Percentiles rank a stretch among this genome's conserved stretches.
These are phyloP conservation scores for Hanleya hanleyi DNA, from an alignment of 2,888 invertebrate species.

Conservation along the genomic window DNA sequence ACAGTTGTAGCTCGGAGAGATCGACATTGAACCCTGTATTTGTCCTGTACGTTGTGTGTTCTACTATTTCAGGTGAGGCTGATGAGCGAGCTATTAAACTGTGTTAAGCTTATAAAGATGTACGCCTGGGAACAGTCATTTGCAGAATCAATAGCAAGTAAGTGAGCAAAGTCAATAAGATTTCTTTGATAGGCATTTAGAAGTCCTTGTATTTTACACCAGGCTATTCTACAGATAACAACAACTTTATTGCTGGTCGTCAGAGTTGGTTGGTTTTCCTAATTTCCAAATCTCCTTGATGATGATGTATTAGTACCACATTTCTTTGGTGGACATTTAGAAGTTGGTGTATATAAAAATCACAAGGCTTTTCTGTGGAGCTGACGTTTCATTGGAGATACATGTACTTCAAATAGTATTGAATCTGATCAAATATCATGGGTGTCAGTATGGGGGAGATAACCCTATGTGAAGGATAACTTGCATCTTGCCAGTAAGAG, in stretches of 20 bases:
- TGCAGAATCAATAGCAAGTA: conserved; percentile 69
- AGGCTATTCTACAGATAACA: not conserved
- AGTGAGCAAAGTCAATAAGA: not conserved
- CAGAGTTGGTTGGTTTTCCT: not conserved
- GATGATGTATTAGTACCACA: too few species aligned
- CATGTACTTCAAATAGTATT: too few species aligned
- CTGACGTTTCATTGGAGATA: too few species aligned
- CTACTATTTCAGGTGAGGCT: conserved; percentile 72
- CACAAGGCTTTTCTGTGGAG: too few species aligned
- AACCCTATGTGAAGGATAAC: too few species aligned
- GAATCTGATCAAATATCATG: too few species aligned
- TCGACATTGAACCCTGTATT: too few species aligned
- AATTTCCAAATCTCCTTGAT: not conserved
- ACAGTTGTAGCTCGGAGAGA: too few species aligned
- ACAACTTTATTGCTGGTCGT: not conserved
- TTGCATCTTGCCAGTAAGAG: too few species aligned
- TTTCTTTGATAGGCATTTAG: not conserved
- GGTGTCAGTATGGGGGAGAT: too few species aligned
- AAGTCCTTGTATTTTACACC: not conserved
- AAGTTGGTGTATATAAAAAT: too few species aligned
- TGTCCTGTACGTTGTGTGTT: too few species aligned
- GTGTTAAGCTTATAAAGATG: conserved; percentile 80
- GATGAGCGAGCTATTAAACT: conserved; percentile 78
- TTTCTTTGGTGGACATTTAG: not conserved
- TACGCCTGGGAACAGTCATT: conserved; percentile 81